Evolutionary conservation across 2,113 vertebrate species (phyloP), one percentile per base, ranked within the genome.

Genomic region (Rhizomys pruinosus): DNA sequence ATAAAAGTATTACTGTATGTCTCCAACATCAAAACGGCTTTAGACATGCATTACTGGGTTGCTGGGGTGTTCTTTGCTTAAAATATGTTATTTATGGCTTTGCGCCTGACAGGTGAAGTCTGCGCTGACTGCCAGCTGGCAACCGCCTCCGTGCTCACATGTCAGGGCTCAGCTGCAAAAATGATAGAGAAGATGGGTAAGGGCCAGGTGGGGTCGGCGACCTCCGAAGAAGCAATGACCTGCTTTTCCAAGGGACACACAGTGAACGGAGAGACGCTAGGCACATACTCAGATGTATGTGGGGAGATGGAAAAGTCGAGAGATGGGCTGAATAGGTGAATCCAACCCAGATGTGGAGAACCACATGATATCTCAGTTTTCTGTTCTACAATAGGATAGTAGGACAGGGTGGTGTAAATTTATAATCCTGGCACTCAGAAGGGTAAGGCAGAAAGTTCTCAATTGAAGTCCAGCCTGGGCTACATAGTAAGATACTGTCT

Each of bases 1-100:
- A 77, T 39, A 86, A 79, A 96, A 95, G 85, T 91, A 94, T 97
- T 82, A 91, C 90, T 64, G 93, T 77, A 85, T 71, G 95, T 96
- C 90, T 89, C 23, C 4, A 81, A 93, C 92, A 1, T 97, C 96
- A 93, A 97, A 92, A 95, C 57, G 93, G 68, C 93, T 96, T 69
- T 94, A 96, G 95, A 95, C 87, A 81, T 94, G 63, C 84, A 81
- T 96, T 97, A 92, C 59, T 89, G 11, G 63, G 57, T 82, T 96
- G 92, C 94, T 81, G 79, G 85, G 77, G 57, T 94, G 52, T 86
- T 90, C 89, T 97, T 94, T 92, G 78, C 91, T 94, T 90, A 87
- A 94, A 95, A 94, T 90, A 59, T 42, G 82, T 87, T 93, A 89
- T 96, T 96, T 94, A 88, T 84, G 89, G 92, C 69, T 92, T 92